These are phyloP conservation scores for Dicyrtomina minuta DNA, from an alignment of 2,888 invertebrate genomes.

Conservation along the genomic window DNA sequence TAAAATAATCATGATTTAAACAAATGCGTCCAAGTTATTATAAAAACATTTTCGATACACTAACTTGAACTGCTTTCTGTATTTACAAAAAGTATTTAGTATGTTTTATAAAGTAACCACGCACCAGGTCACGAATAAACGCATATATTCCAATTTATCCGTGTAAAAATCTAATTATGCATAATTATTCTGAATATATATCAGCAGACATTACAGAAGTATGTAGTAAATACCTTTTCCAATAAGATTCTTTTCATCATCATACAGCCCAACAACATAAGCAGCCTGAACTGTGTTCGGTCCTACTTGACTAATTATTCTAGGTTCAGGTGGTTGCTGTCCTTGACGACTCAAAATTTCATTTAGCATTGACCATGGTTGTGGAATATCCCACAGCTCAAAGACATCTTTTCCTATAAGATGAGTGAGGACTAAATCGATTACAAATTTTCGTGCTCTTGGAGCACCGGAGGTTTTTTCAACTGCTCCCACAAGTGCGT, in stretches of 20 bases:
- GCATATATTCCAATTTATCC: neutral
- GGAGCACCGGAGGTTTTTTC: constrained; percentile 63
- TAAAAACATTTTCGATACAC: too few species aligned
- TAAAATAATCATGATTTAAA: too few species aligned
- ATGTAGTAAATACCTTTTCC: constrained; percentile 75
- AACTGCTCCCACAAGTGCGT: constrained; percentile 79
- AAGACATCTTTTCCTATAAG: constrained; percentile 81
- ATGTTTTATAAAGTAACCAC: too few species aligned
- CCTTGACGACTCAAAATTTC: constrained; percentile 66
- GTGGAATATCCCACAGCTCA: constrained; percentile 77
- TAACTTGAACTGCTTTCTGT: too few species aligned
- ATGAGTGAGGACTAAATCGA: constrained; percentile 79
- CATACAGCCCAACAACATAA: constrained; percentile 84
- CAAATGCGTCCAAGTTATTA: too few species aligned
- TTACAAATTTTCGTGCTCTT: constrained; percentile 72
- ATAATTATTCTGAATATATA: too few species aligned
- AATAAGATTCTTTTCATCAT: constrained; percentile 71
- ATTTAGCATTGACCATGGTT: constrained; percentile 73
- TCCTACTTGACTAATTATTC: constrained; percentile 78
- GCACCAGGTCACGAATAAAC: neutral
- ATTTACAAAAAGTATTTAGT: too few species aligned
- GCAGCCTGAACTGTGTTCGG: constrained; percentile 77
- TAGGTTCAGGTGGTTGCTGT: constrained; percentile 68
- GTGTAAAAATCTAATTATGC: neutral
- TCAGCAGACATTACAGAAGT: too few species aligned